phyloP scores from a whole-genome alignment of 2,797 vertebrate species.

The Sebastes cheni region DNA sequence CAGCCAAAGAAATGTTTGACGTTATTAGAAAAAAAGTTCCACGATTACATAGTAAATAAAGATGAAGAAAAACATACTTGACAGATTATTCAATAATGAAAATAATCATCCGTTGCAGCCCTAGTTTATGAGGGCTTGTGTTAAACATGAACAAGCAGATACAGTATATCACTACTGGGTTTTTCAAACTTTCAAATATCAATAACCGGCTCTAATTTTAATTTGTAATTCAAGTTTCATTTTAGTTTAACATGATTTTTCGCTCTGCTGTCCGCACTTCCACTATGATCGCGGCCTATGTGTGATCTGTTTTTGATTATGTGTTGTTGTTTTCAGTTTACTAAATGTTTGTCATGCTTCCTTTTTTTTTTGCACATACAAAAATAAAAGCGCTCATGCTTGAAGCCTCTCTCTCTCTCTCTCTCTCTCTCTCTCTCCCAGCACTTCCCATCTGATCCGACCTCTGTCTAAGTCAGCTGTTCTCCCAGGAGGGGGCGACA shows the following conservation, averaged over 20 bases:
- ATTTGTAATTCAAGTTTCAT: background rate
- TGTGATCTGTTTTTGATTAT: constrained; percentile 17
- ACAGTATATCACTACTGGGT: too few species aligned
- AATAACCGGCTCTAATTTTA: background rate
- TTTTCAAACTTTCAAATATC: background rate
- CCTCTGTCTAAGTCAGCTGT: constrained; percentile 61
- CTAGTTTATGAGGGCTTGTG: too few species aligned
- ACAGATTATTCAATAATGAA: background rate
- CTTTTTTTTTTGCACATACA: constrained; percentile 30
- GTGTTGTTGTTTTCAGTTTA: background rate
- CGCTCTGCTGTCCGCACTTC: background rate
- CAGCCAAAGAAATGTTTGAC: background rate
- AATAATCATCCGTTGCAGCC: background rate
- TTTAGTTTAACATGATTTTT: background rate
- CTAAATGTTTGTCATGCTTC: constrained; percentile 39
- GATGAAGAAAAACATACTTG: background rate
- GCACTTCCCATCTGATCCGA: constrained; percentile 37
- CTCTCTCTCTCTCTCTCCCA: background rate
- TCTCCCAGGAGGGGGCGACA: constrained; percentile 61
- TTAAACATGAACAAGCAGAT: background rate
- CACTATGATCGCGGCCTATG: background rate
- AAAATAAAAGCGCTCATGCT: constrained; percentile 40
- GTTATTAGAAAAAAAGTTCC: background rate
- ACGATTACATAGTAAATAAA: background rate
- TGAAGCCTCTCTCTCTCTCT: background rate